phyloP scores from a whole-genome alignment of 2,797 vertebrate species.

The Myotis myotis region DNA sequence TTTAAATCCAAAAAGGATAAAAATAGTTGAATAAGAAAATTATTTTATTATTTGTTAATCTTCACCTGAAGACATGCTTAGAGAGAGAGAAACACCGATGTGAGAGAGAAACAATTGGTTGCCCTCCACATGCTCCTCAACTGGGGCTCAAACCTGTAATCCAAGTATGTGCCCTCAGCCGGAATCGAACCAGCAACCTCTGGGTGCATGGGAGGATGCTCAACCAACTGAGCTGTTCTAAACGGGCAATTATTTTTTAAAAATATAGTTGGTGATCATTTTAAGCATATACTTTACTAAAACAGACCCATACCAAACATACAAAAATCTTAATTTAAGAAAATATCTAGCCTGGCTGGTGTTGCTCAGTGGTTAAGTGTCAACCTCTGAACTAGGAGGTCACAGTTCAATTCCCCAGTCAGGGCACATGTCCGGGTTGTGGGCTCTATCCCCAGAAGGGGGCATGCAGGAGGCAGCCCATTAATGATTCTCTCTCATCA shows the following conservation, averaged over 20 bases:
- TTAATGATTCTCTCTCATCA: too few species aligned
- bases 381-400: too few species aligned
- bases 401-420: too few species aligned
- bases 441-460: too few species aligned
- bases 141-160: background rate
- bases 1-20: background rate
- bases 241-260: background rate
- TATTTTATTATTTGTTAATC: background rate
- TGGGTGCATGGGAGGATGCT: background rate
- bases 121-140: background rate
- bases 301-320: background rate
- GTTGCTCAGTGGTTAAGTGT: too few species aligned
- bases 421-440: too few species aligned
- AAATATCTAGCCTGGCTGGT: background rate
- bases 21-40: constrained; percentile 21
- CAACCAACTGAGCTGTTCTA: background rate
- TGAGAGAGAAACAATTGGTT: background rate
- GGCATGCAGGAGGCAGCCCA: too few species aligned
- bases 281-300: constrained; percentile 33
- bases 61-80: background rate
- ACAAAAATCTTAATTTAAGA: background rate
- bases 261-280: background rate
- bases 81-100: background rate
- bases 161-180: background rate
- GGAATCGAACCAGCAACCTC: background rate